Evolutionary conservation across 1,140 invertebrate species (phyloP).

Genomic region (Hypsibius dujardini): DNA sequence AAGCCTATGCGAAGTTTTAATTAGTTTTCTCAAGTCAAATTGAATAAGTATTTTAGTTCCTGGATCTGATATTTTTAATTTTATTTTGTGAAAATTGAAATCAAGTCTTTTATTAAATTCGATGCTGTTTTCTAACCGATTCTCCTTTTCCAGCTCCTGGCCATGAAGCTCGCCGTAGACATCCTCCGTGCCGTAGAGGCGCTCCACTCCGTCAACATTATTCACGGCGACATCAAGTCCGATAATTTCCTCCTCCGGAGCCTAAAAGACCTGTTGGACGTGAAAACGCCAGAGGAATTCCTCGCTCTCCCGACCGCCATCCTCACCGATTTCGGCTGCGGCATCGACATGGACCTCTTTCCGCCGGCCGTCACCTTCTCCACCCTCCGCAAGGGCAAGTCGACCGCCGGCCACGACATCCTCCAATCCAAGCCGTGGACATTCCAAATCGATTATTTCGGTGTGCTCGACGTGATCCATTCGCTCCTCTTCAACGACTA

Average conservation of each 20-base stretch:
- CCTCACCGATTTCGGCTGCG: slow-evolving; percentile 34
- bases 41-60: too few species aligned
- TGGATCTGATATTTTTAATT: too few species aligned
- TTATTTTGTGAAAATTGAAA: too few species aligned
- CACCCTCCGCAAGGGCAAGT: slow-evolving; percentile 25
- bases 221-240: slow-evolving; percentile 14
- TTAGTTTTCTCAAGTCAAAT: too few species aligned
- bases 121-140: too few species aligned
- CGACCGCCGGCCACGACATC: slow-evolving; percentile 31
- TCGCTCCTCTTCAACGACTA: slow-evolving; percentile 31
- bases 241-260: slow-evolving; percentile 9
- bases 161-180: slow-evolving; percentile 23
- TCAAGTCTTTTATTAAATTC: too few species aligned
- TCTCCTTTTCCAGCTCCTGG: too few species aligned
- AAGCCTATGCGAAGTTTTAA: too few species aligned
- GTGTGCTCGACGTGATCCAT: slow-evolving; percentile 31
- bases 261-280: background rate
- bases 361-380: slow-evolving; percentile 30
- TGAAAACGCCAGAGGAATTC: background rate
- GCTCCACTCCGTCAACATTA: background rate
- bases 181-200: background rate
- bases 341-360: slow-evolving; percentile 33
- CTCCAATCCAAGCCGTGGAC: slow-evolving; percentile 35
- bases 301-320: background rate
- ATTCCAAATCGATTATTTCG: slow-evolving; percentile 34